A percentile compares a stretch with the other conserved stretches of the same genome.
These are phyloP conservation scores for Drosophila formosana DNA, from an alignment of 2,888 invertebrate genomes.

Conservation along the genomic window DNA sequence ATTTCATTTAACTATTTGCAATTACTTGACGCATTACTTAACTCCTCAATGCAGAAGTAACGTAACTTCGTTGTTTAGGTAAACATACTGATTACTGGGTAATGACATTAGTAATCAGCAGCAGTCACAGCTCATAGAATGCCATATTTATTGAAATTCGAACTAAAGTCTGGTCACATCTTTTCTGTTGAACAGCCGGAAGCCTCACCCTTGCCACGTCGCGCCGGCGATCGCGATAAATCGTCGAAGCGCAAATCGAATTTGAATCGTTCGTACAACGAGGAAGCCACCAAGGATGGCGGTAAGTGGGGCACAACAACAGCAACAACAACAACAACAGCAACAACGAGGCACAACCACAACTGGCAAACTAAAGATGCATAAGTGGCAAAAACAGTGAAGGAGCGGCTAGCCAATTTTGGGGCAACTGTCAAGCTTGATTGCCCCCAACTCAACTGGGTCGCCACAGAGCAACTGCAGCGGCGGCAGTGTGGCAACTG, in stretches of 20 bases:
- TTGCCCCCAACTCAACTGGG: slow-evolving; percentile 17
- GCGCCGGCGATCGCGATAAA: slow-evolving; percentile 87
- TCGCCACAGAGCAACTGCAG: background rate
- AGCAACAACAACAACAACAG: slow-evolving; percentile 4
- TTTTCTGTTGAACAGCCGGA: slow-evolving; percentile 69
- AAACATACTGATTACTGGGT: slow-evolving; percentile 1
- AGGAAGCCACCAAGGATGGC: slow-evolving; percentile 84
- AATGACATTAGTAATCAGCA: background rate
- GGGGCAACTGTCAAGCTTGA: slow-evolving; percentile 41
- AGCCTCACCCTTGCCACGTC: slow-evolving; percentile 81
- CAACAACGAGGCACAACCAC: background rate
- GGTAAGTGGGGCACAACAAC: slow-evolving; percentile 77
- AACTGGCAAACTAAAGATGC: slow-evolving; percentile 3
- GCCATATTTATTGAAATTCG: background rate
- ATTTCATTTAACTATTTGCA: no score
- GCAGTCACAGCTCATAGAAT: slow-evolving; percentile 16
- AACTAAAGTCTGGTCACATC: slow-evolving; percentile 11
- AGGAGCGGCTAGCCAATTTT: slow-evolving; percentile 24
- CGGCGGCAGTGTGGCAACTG: slow-evolving; percentile 23
- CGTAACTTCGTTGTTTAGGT: no score
- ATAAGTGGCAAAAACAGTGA: slow-evolving; percentile 1
- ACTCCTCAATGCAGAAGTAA: background rate
- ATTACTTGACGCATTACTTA: no score
- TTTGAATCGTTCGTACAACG: slow-evolving; percentile 87
- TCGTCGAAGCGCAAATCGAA: slow-evolving; percentile 89